Conservation (phyloP, 2,797 vertebrate species). For the Steatocranus sp. region DNA sequence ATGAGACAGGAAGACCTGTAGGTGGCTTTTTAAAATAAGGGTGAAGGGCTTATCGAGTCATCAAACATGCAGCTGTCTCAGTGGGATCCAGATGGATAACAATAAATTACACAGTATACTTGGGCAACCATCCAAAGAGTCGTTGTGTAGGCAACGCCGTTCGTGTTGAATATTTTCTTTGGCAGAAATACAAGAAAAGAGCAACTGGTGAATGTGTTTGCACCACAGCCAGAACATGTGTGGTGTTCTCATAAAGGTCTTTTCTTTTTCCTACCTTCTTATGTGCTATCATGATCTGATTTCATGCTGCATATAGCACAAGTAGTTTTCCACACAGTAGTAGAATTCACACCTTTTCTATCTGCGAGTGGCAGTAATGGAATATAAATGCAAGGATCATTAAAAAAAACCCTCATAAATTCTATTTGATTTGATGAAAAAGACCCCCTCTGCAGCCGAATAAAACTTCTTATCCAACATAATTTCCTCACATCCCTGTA, state of each 20-base stretch:
- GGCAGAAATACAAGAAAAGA: background rate
- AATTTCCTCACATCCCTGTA: background rate
- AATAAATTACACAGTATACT: background rate
- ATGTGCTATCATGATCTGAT: background rate
- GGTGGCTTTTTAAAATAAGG: background rate
- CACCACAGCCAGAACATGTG: background rate
- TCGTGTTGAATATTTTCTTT: background rate
- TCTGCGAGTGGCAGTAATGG: background rate
- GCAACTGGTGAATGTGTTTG: background rate
- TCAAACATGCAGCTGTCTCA: background rate
- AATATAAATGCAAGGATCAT: background rate
- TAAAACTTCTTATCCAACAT: background rate
- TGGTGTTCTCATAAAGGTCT: background rate
- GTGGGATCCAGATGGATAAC: background rate
- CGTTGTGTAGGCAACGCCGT: background rate
- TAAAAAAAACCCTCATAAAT: background rate
- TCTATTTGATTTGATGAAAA: background rate
- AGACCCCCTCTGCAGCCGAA: fast-evolving
- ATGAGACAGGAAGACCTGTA: background rate
- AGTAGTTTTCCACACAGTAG: background rate
- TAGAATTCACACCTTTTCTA: background rate
- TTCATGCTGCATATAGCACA: background rate
- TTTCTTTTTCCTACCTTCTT: background rate
- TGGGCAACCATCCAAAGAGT: background rate
- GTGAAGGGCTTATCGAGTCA: background rate